Evolutionary conservation across 2,797 vertebrate genomes (phyloP), one percentile per base, ranked within the genome.

Genomic region (Euthynnus affinis): DNA sequence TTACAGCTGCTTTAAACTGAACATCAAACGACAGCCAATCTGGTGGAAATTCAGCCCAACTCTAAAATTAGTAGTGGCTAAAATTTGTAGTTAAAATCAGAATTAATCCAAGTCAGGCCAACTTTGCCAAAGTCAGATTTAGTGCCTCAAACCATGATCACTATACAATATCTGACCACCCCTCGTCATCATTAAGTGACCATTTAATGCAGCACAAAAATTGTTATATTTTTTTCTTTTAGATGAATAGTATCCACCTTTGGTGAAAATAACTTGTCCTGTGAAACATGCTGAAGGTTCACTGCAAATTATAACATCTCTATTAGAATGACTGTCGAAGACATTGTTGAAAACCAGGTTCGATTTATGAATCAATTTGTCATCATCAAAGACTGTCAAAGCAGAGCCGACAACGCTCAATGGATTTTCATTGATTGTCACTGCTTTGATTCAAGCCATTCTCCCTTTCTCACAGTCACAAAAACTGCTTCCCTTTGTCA

Each of bases 321-420:
- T 20, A 78, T 78, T 71, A 76, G 51, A 81, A 53, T 77, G 85
- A 73, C 76, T 46, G 17, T 48, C 78, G 63, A 80, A 65, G 70
- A 84, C 80, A 37, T 48, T 72, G 74, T 63, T 71, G 76, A 78
- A 87, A 84, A 83, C 61, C 73, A 71, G 66, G 27, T 82, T 82
- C 37, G 53, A 89, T 88, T 87, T 82, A 82, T 84, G 65, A 89
- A 85, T 87, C 85, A 85, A 88, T 89, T 73, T 87, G 84, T 89
- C 82, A 79, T 82, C 76, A 83, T 87, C 87, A 84, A 63, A 86
- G 74, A 20, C 44, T 48, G 75, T 82, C 78, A 85, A 73, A 80
- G 71, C 76, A 61, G 74, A 76, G 49, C 60, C 12, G 71, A 65
- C 76, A 20, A 46, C 10, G n/a, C 60, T 83, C 67, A 74, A 76